Evolutionary conservation across 2,888 invertebrate species (phyloP), one percentile per base, ranked within the genome.

Genomic region (Zeuzera pyrina): DNA sequence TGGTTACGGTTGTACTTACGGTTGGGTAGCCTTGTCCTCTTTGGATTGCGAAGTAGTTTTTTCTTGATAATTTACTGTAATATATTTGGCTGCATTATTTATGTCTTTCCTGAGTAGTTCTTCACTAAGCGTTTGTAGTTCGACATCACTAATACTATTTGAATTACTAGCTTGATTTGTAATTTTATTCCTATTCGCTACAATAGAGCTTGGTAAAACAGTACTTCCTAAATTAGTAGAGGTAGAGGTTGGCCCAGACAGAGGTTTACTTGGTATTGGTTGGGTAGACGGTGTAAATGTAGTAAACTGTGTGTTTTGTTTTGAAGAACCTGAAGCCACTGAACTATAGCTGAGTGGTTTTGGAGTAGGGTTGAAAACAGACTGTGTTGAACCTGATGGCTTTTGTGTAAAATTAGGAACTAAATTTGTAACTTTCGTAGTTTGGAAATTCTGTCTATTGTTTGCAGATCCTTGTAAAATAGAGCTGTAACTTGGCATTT

Each of bases 51-150:
- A 90, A 2, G 88, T 86, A 0, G 93, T 93, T 61, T 88, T 88
- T 41, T 89, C 89, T 73, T 94, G 94, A 38, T 88, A 84, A 62
- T 93, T 91, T 2, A 93, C 55, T 0, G 85, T 88, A n/a, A 93
- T 79, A 43, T 87, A 86, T 53, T 74, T 88, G 3, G 90, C 87
- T 23, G 90, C 91, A 61, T 92, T 93, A 61, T 92, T 93, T 1
- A 68, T 71, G 57, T 94, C 94, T 57, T 91, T 90, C 34, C 84
- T 85, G 35, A 91, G 84, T 12, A 94, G 69, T 31, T 87, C 86
- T 70, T 94, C 93, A 10, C 91, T 88, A 30, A 93, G 72, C 26
- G 86, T 85, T 50, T 88, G 85, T 25, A 92, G 62, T 64, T 92
- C 89, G 42, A 78, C 77, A 49, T 91, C 89, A 33, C 84, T 86